These are phyloP conservation scores for Dromococcyx pavoninus DNA, from an alignment of 2,797 vertebrate species.

Conservation along the genomic window DNA sequence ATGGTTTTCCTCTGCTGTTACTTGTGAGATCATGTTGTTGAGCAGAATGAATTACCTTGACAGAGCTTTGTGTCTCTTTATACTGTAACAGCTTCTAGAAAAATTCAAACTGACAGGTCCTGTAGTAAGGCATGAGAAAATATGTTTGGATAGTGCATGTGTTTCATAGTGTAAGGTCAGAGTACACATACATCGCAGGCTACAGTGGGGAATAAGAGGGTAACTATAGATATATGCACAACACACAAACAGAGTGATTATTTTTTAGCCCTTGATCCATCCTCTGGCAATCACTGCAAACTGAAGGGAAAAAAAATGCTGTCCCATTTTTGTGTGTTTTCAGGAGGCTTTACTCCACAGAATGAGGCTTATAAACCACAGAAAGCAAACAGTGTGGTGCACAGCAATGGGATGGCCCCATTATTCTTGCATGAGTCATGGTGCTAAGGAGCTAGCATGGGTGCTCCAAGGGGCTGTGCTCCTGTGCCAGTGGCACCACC, in stretches of 20 bases:
- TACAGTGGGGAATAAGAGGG: neutral
- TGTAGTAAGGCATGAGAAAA: neutral
- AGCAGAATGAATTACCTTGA: neutral
- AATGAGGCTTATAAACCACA: neutral
- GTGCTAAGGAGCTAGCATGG: neutral
- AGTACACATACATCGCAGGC: neutral
- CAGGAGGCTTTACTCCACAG: neutral
- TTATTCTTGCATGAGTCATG: neutral
- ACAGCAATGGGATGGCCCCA: fast-evolving
- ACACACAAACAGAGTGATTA: neutral
- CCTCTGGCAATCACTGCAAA: neutral
- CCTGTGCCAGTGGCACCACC: fast-evolving
- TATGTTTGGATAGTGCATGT: neutral
- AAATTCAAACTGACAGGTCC: neutral
- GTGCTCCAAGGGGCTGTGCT: neutral
- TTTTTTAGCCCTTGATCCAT: neutral
- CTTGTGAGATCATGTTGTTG: neutral
- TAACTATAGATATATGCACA: neutral
- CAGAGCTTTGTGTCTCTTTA: neutral
- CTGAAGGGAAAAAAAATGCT: neutral
- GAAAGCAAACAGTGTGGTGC: neutral
- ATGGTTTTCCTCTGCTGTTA: neutral
- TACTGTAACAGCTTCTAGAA: neutral
- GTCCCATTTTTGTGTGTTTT: neutral
- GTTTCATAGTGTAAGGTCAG: neutral